A percentile compares a stretch with the other conserved stretches of the same genome.
These are phyloP conservation scores for Chaunax sp. DNA, from an alignment of 2,797 vertebrate genomes.

Conservation along the genomic window DNA sequence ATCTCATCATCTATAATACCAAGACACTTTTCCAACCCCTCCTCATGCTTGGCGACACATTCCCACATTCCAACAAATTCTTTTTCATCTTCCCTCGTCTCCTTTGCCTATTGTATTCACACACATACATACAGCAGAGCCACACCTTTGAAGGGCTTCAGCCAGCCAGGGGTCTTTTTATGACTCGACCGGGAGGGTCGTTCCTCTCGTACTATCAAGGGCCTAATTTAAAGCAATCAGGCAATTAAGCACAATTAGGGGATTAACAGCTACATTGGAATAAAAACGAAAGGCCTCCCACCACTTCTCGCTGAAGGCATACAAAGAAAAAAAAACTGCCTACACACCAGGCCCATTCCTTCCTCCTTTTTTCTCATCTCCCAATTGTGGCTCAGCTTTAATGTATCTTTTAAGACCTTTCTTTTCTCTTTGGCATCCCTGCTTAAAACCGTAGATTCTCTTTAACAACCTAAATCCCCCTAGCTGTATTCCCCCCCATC, in stretches of 20 bases:
- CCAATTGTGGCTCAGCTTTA: conserved; percentile 50
- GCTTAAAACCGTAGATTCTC: conserved; percentile 55
- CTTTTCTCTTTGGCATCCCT: conserved; percentile 47
- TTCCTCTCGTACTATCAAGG: conserved; percentile 39
- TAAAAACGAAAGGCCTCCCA: conserved; percentile 63
- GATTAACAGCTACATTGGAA: conserved; percentile 65
- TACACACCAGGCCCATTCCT: conserved; percentile 9
- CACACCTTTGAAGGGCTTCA: conserved; percentile 4
- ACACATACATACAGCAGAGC: conserved; percentile 11
- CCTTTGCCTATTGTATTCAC: not conserved
- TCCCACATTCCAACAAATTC: not conserved
- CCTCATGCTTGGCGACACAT: not conserved
- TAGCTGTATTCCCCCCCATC: conserved; percentile 48
- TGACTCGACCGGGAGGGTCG: conserved; percentile 26
- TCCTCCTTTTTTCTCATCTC: conserved; percentile 31
- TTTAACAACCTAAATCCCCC: conserved; percentile 60
- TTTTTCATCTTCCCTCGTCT: conserved; percentile 3
- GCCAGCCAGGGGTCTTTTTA: conserved; percentile 30
- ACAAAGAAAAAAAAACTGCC: conserved; percentile 18
- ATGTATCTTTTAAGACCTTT: conserved; percentile 67
- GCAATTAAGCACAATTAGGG: conserved; percentile 76
- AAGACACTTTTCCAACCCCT: not conserved
- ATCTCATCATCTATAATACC: conserved; percentile 14
- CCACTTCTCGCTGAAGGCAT: conserved; percentile 52
- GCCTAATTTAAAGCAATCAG: conserved; percentile 69